Evolutionary conservation across 2,888 invertebrate genomes (phyloP), one percentile per base, ranked within the genome.

Genomic region (Loripinus fragilis): DNA sequence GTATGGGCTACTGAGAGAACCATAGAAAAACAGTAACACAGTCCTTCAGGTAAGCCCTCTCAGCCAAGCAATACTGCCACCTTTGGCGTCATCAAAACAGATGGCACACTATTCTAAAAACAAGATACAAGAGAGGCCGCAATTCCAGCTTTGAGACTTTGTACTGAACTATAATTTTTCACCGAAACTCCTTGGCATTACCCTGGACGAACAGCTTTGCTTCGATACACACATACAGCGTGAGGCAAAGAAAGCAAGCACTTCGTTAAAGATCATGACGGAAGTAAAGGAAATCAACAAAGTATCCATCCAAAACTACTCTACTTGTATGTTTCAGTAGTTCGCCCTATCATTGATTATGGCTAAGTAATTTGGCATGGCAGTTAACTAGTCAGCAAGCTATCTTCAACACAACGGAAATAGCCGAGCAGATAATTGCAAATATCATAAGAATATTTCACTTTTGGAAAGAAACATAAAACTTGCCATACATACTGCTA

Each of bases 201-300:
- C 52, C 30, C 71, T 71, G 23, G 71, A 71, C 38, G 71, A 71
- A 38, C 35, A 38, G 23, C 50, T 71, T 23, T 38, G 23, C 55
- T 71, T 71, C 25, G 55, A 71, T 33, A 35, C 35, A 8, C 71
- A 71, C 28, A 71, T 38, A 33, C 50, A 48, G 38, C 33, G 10
- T 33, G 50, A 55, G 30, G 41, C 33, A 30, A 74, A 64, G 64
- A 74, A 69, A 64, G 55, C 69, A 8, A 74, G 35, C 42, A 35
- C 50, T 20, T 41, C 75, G n/a, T 64, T 70, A 17, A 60, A 64
- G 45, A 35, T 68, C 23, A 75, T 75, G n/a, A 52, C 64, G 60
- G 75, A 75, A 35, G 60, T 75, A 25, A 75, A 75, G 35, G 75
- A 70, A 50, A 45, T 75, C n/a, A 42, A 64, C 8, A 65, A 35